Evolutionary conservation across 2,797 vertebrate species (phyloP).

Genomic region (Sardinella longiceps): DNA sequence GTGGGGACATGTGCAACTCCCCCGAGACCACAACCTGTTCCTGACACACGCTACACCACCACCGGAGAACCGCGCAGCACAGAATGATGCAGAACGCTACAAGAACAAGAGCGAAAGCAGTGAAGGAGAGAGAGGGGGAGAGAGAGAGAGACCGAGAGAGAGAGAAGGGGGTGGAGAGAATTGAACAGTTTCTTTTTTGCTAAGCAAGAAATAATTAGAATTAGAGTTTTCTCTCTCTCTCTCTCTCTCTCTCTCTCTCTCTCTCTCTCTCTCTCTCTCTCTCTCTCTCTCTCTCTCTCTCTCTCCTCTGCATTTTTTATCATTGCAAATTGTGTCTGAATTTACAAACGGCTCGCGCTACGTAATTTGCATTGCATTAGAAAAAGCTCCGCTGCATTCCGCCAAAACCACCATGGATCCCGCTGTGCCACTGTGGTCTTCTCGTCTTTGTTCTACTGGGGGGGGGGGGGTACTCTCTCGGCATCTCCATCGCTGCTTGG

Average conservation of each 20-base stretch:
- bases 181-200: not conserved
- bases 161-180: not conserved
- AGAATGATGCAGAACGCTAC: not conserved
- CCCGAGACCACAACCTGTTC: not conserved
- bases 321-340: not conserved
- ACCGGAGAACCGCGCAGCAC: not conserved
- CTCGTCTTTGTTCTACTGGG: not conserved
- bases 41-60: not conserved
- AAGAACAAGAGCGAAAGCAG: not conserved
- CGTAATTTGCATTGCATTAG: slow-evolving; percentile 13
- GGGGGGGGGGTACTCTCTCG: not conserved
- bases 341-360: not conserved
- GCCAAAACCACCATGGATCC: not conserved
- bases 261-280: no score
- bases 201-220: slow-evolving; percentile 10
- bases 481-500: not conserved
- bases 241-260: no score
- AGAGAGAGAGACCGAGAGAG: not conserved
- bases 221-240: not conserved
- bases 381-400: not conserved
- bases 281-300: no score
- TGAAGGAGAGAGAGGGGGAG: not conserved
- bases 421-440: not conserved
- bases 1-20: not conserved
- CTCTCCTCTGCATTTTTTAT: not conserved